Evolutionary conservation across 2,113 vertebrate species (phyloP), one percentile per base, ranked within the genome.

Genomic region (Eptesicus fuscus): DNA sequence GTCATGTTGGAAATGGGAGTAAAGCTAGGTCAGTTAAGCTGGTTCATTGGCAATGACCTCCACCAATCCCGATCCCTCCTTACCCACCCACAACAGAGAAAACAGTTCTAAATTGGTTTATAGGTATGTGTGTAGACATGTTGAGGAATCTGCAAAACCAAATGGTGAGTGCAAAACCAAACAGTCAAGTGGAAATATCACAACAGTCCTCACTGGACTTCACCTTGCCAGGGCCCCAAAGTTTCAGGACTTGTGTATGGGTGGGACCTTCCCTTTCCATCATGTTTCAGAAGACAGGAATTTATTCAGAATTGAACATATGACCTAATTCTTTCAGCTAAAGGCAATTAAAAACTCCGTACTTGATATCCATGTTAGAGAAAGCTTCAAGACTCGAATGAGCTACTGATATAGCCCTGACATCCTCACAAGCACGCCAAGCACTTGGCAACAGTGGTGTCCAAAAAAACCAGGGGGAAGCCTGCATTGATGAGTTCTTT

Each of bases 131-230:
- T 82, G 82, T 7, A 77, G 59, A 95, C 37, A 77, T 69, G 47
- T 28, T 63, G 61, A 25, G 32, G 69, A 42, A 88, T 88, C 89
- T 92, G 88, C 49, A 92, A 92, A 94, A 94, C 78, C 88, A 91
- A 94, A 94, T 1, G 73, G 74, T 90, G 80, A 92, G 65, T 88
- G 73, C 59, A 80, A 93, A 93, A 92, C 67, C 67, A 86, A 94
- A 94, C 44, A 82, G 76, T 70, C 61, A 91, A 25, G 51, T 56
- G n/a, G 51, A 63, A 83, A n/a, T 44, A 80, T 76, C 76, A 40
- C 20, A n/a, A 47, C 20, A 42, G 53, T 20, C 73, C 67, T 47
- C 61, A 23, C 25, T 82, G 73, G 11, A 67, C 32, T 37, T 80
- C 90, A 87, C 49, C 65, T 56, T 18, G 5, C 22, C 6, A 9